Conservation (phyloP, 2,797 vertebrate genomes). For the Poecile montanus region DNA sequence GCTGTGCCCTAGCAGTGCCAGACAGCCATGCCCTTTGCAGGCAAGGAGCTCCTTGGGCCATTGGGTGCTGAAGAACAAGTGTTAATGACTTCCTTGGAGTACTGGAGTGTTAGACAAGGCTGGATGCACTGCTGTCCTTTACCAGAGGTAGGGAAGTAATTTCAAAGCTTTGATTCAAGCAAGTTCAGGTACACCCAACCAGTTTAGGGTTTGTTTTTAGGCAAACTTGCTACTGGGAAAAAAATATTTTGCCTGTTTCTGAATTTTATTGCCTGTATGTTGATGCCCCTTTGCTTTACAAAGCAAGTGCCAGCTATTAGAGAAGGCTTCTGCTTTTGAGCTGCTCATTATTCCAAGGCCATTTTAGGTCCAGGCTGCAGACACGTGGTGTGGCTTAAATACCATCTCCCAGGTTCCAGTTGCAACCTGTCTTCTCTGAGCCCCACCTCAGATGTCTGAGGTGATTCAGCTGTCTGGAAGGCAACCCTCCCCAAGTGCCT, state of each 20-base stretch:
- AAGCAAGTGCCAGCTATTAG: not conserved
- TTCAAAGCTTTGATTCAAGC: not conserved
- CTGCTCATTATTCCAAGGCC: not conserved
- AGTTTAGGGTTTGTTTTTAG: not conserved
- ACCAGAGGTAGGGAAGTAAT: not conserved
- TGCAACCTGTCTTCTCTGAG: not conserved
- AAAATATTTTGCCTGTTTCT: not conserved
- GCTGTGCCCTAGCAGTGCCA: not conserved
- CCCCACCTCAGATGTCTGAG: not conserved
- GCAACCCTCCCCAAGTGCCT: not conserved
- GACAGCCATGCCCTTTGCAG: not conserved
- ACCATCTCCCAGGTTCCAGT: not conserved
- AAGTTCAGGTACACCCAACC: not conserved
- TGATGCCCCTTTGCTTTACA: not conserved
- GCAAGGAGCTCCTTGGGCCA: not conserved
- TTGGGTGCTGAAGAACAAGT: not conserved
- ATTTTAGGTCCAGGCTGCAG: not conserved
- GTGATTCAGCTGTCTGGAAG: not conserved
- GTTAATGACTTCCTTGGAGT: not conserved
- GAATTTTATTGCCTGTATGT: not conserved
- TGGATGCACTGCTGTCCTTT: not conserved
- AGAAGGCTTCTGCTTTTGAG: not conserved
- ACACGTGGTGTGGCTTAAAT: rapidly evolving
- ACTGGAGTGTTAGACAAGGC: not conserved
- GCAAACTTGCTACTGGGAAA: not conserved